These are phyloP conservation scores for Leistus spinibarbis DNA, from an alignment of 2,888 invertebrate genomes.

Conservation along the genomic window DNA sequence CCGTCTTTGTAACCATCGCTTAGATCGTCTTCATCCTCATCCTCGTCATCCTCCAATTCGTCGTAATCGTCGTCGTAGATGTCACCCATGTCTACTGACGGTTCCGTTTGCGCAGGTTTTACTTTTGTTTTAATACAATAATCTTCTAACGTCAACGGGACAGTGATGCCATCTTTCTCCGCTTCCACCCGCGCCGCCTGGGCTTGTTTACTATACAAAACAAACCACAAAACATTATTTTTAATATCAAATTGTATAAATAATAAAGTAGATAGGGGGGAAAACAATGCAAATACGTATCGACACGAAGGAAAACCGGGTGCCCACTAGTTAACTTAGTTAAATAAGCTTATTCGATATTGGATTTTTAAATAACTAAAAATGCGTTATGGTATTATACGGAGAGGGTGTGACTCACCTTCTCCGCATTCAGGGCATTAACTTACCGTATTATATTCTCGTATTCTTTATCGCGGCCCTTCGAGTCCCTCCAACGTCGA, in stretches of 20 bases:
- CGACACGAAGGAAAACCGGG: too few species aligned
- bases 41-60: conserved; percentile 68
- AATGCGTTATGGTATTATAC: conserved; percentile 82
- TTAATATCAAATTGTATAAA: too few species aligned
- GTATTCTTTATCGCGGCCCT: conserved; percentile 98
- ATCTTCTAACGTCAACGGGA: conserved; percentile 97
- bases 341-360: too few species aligned
- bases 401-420: too few species aligned
- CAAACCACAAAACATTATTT: too few species aligned
- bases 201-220: conserved; percentile 85
- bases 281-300: too few species aligned
- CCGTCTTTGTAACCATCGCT: conserved; percentile 70
- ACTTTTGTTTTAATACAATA: conserved; percentile 95
- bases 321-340: too few species aligned
- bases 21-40: conserved; percentile 64
- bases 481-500: conserved; percentile 96
- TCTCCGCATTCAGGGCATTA: too few species aligned
- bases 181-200: conserved; percentile 93
- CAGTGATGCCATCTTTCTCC: conserved; percentile 94
- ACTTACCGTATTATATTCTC: conserved; percentile 94
- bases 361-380: background rate
- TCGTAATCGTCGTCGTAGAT: conserved; percentile 97
- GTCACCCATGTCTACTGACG: conserved; percentile 87
- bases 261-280: too few species aligned
- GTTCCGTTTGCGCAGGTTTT: conserved; percentile 82